Evolutionary conservation across 2,797 vertebrate species (phyloP).

Genomic region (Botia almorhae): DNA sequence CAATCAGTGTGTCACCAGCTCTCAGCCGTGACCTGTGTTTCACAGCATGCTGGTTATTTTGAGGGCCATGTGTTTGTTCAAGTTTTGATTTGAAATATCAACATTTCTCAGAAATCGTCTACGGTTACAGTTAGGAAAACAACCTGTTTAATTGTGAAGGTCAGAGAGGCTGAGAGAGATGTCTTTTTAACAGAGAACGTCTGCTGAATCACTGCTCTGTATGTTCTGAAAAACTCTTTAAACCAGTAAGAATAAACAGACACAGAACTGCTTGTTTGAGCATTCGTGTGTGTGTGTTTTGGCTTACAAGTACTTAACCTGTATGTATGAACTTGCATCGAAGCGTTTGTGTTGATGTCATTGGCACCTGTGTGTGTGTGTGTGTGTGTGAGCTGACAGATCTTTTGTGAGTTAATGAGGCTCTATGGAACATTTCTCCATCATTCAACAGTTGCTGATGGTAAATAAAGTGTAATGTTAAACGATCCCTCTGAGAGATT

Average conservation of each 20-base stretch:
- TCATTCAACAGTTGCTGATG: slow-evolving; percentile 7
- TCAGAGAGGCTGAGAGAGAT: no score
- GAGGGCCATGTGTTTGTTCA: no score
- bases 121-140: neutral
- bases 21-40: no score
- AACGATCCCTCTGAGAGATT: neutral
- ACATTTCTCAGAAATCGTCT: no score
- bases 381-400: neutral
- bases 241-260: neutral
- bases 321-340: neutral
- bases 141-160: no score
- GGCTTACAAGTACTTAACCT: neutral
- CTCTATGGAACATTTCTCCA: neutral
- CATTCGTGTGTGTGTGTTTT: neutral
- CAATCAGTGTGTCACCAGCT: no score
- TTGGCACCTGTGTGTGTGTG: neutral
- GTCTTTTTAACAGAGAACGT: no score
- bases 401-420: neutral
- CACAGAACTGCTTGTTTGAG: neutral
- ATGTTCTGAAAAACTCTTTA: neutral
- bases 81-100: no score
- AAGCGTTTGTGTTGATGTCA: neutral
- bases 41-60: no score
- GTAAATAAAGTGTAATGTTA: neutral
- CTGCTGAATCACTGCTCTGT: no score